Percentiles rank a stretch among this genome's conserved stretches.
phyloP scores from a whole-genome alignment of 2,888 invertebrate genomes.

The Brenthis ino region DNA sequence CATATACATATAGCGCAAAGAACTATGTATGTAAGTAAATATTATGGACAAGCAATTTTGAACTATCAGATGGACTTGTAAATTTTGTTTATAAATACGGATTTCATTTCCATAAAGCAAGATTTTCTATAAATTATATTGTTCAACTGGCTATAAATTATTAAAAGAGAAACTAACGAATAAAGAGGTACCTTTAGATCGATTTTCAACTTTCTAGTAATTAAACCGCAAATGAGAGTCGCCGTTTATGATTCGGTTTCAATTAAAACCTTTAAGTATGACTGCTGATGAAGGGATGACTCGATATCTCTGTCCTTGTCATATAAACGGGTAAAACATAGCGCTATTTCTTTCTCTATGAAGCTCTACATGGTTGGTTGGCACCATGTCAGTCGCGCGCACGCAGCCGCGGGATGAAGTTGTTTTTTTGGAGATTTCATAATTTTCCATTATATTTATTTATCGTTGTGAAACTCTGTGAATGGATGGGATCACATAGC shows the following conservation, averaged over 20 bases:
- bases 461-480: slow-evolving; percentile 33
- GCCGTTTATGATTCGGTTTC: slow-evolving; percentile 43
- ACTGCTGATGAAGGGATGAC: slow-evolving; percentile 56
- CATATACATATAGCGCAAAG: too few relatives aligned
- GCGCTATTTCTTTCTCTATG: slow-evolving; percentile 52
- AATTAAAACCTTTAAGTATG: slow-evolving; percentile 51
- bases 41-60: too few relatives aligned
- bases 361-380: slow-evolving; percentile 57
- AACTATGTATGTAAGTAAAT: too few relatives aligned
- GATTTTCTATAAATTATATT: background rate
- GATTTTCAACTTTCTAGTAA: slow-evolving; percentile 41
- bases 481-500: slow-evolving; percentile 29
- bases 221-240: slow-evolving; percentile 36
- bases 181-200: slow-evolving; percentile 26
- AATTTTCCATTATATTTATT: slow-evolving; percentile 28
- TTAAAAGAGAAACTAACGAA: background rate
- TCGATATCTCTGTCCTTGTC: slow-evolving; percentile 48
- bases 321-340: slow-evolving; percentile 39
- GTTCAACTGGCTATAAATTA: slow-evolving; percentile 9
- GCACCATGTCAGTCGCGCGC: slow-evolving; percentile 69
- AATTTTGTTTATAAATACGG: too few relatives aligned
- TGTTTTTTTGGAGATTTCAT: slow-evolving; percentile 57
- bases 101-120: too few relatives aligned
- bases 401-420: slow-evolving; percentile 64
- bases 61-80: too few relatives aligned